A percentile compares a stretch with the other conserved stretches of the same genome.
Conservation (phyloP, 2,797 vertebrate genomes). For the Garrulus glandarius region DNA sequence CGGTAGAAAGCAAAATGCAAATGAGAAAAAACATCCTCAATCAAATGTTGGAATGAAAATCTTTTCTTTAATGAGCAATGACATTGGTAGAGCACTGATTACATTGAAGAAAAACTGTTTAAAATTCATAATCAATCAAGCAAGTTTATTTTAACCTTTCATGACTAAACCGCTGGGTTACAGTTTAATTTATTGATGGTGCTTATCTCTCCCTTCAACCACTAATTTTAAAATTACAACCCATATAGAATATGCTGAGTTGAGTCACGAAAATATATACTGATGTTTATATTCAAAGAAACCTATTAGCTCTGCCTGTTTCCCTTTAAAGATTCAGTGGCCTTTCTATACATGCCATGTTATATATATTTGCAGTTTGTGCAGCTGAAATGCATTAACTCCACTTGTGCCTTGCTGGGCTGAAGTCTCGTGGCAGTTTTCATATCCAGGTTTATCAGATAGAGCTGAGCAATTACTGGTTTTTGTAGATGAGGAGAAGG, state of each 20-base stretch:
- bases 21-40: constrained; percentile 80
- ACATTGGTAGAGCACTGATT: constrained; percentile 80
- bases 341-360: constrained; percentile 19
- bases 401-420: constrained; percentile 17
- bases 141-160: constrained; percentile 84
- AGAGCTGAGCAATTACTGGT: background rate
- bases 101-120: constrained; percentile 81
- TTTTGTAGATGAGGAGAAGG: background rate
- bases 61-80: constrained; percentile 82
- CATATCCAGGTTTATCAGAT: background rate
- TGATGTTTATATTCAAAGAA: constrained; percentile 69
- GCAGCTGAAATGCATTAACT: constrained; percentile 54
- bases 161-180: constrained; percentile 74
- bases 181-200: constrained; percentile 74
- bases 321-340: constrained; percentile 60
- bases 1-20: constrained; percentile 79
- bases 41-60: constrained; percentile 82
- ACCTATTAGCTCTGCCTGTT: constrained; percentile 60
- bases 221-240: constrained; percentile 77
- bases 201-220: constrained; percentile 68
- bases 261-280: constrained; percentile 72
- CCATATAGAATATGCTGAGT: constrained; percentile 68
- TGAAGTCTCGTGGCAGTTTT: background rate
- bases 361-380: constrained; percentile 45
- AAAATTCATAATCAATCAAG: constrained; percentile 84